A percentile compares a stretch with the other conserved stretches of the same genome.
Evolutionary conservation across 2,888 invertebrate species (phyloP).

Genomic region (Heteromurus nitidus): DNA sequence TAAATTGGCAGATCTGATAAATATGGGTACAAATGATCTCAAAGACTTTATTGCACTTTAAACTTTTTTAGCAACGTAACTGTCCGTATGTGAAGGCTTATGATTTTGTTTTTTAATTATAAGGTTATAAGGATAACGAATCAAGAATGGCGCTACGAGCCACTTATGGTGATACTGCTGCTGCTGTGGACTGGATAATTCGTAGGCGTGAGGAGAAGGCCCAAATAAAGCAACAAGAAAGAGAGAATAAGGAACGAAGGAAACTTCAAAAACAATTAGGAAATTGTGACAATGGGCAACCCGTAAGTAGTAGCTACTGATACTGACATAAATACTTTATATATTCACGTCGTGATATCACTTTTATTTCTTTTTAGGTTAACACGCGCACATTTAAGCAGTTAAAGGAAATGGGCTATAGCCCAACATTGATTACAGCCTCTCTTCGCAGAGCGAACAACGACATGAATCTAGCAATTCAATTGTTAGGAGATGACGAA

Average conservation of each 20-base stretch:
- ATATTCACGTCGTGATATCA: no score
- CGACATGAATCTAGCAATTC: slow-evolving; percentile 82
- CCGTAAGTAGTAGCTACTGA: no score
- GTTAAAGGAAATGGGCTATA: slow-evolving; percentile 83
- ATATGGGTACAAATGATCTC: slow-evolving; percentile 77
- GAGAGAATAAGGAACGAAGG: slow-evolving; percentile 73
- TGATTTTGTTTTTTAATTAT: slow-evolving; percentile 63
- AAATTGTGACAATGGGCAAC: slow-evolving; percentile 67
- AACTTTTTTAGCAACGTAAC: neutral
- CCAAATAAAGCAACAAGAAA: slow-evolving; percentile 77
- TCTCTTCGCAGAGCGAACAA: slow-evolving; percentile 84
- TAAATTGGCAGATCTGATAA: slow-evolving; percentile 78
- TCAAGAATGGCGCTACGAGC: slow-evolving; percentile 84
- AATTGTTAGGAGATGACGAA: slow-evolving; percentile 79
- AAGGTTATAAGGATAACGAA: slow-evolving; percentile 82
- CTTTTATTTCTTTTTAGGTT: no score
- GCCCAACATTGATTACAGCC: slow-evolving; percentile 78
- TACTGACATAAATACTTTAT: neutral
- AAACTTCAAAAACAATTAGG: slow-evolving; percentile 71
- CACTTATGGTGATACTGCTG: slow-evolving; percentile 79
- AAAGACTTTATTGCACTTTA: no score
- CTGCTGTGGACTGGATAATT: slow-evolving; percentile 82
- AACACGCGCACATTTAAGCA: slow-evolving; percentile 78
- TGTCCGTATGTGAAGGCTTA: neutral
- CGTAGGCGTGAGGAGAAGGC: slow-evolving; percentile 78